A percentile compares a stretch with the other conserved stretches of the same genome.
Conservation (phyloP, 2,888 invertebrate genomes). For the Lucinisca nassula region DNA sequence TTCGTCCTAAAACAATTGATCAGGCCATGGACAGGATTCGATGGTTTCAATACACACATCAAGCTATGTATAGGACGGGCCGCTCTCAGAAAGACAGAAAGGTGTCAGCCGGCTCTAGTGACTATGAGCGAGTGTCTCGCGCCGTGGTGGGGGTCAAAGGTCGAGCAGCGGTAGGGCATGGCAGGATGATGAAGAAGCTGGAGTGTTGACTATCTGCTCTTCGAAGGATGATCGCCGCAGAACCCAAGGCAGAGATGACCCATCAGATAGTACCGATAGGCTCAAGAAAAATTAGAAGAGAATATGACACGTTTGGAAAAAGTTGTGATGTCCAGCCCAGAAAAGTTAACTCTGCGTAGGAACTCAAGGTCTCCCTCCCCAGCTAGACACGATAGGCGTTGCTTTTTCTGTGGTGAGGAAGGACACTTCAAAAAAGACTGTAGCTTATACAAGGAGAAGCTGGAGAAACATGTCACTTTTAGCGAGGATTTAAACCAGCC, state of each 20-base stretch:
- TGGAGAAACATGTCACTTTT: not conserved
- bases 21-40: too few relatives aligned
- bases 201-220: too few relatives aligned
- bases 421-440: too few relatives aligned
- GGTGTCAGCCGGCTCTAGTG: too few relatives aligned
- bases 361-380: not conserved
- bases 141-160: too few relatives aligned
- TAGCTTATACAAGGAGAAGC: not conserved
- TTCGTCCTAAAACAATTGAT: too few relatives aligned
- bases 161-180: too few relatives aligned
- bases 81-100: too few relatives aligned
- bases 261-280: not conserved
- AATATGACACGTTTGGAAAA: not conserved
- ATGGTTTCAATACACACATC: too few relatives aligned
- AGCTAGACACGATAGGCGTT: not conserved
- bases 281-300: not conserved
- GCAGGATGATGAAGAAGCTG: too few relatives aligned
- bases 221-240: not conserved
- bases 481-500: slow-evolving; percentile 7
- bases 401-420: not conserved
- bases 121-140: too few relatives aligned
- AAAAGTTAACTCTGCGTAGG: not conserved
- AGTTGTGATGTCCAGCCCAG: not conserved
- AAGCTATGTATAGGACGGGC: too few relatives aligned
- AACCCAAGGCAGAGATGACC: not conserved